phyloP scores from a whole-genome alignment of 1,140 invertebrate genomes.

The Homalodisca vitripennis region DNA sequence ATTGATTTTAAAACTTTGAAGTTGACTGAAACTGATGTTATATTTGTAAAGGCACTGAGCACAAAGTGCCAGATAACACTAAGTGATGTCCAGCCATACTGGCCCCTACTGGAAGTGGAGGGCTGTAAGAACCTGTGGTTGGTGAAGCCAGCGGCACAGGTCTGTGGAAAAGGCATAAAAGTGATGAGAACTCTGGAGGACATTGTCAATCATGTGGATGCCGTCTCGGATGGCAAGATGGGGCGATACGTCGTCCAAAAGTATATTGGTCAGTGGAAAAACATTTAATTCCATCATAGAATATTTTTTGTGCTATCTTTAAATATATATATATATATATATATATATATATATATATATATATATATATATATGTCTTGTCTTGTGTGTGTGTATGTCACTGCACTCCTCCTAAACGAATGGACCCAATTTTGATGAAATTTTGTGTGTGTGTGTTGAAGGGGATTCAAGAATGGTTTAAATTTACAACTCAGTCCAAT shows the following conservation, averaged over 20 bases:
- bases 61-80: constrained; percentile 53
- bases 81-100: constrained; percentile 60
- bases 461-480: too few species aligned
- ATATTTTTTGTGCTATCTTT: too few species aligned
- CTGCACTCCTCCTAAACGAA: too few species aligned
- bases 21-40: too few species aligned
- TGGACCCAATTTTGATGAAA: too few species aligned
- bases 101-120: constrained; percentile 81
- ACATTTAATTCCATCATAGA: too few species aligned
- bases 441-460: too few species aligned
- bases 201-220: constrained; percentile 68
- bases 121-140: constrained; percentile 91
- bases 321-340: too few species aligned
- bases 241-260: constrained; percentile 90
- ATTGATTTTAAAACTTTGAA: too few species aligned
- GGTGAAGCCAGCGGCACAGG: constrained; percentile 91
- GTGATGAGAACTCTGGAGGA: constrained; percentile 84
- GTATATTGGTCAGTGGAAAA: constrained; percentile 78
- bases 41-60: constrained; percentile 48
- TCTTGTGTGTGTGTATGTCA: too few species aligned
- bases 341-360: too few species aligned
- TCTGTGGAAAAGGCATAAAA: constrained; percentile 84
- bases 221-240: constrained; percentile 63
- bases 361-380: not conserved
- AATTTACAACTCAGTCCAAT: too few species aligned